A percentile compares a stretch with the other conserved stretches of the same genome.
Evolutionary conservation across 2,797 vertebrate genomes (phyloP).

Genomic region (Brotula barbata): DNA sequence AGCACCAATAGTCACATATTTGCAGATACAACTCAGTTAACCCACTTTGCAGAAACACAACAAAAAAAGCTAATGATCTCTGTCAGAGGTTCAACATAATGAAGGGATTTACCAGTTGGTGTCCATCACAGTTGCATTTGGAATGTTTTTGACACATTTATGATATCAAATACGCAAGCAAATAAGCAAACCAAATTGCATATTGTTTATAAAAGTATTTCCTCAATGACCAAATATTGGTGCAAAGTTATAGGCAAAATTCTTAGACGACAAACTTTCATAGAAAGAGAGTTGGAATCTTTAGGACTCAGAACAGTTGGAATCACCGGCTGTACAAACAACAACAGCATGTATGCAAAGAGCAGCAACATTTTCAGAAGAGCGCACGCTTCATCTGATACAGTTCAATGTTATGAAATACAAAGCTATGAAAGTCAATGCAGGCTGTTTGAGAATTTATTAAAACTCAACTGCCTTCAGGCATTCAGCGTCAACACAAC

Average conservation of each 20-base stretch:
- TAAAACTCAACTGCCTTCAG: neutral
- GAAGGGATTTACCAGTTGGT: too few relatives aligned
- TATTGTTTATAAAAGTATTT: neutral
- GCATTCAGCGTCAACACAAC: neutral
- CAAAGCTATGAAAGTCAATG: conserved; percentile 8
- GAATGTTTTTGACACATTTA: neutral
- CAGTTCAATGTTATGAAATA: neutral
- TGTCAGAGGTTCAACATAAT: conserved; percentile 23
- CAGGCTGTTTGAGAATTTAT: neutral
- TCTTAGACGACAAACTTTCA: too few relatives aligned
- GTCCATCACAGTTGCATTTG: too few relatives aligned
- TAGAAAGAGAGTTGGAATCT: too few relatives aligned
- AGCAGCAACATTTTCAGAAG: too few relatives aligned
- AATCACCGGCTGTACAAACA: too few relatives aligned
- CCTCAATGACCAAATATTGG: neutral
- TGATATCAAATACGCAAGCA: conserved; percentile 19
- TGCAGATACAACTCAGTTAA: conserved; percentile 23
- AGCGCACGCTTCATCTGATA: too few relatives aligned
- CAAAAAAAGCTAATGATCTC: neutral
- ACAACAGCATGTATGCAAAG: neutral
- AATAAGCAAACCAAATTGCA: neutral
- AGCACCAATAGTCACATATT: neutral
- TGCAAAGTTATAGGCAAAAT: too few relatives aligned
- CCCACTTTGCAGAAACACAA: conserved; percentile 52
- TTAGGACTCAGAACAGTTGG: too few relatives aligned